These are phyloP conservation scores for Steromphala cineraria DNA, from an alignment of 2,888 invertebrate species.

Conservation along the genomic window DNA sequence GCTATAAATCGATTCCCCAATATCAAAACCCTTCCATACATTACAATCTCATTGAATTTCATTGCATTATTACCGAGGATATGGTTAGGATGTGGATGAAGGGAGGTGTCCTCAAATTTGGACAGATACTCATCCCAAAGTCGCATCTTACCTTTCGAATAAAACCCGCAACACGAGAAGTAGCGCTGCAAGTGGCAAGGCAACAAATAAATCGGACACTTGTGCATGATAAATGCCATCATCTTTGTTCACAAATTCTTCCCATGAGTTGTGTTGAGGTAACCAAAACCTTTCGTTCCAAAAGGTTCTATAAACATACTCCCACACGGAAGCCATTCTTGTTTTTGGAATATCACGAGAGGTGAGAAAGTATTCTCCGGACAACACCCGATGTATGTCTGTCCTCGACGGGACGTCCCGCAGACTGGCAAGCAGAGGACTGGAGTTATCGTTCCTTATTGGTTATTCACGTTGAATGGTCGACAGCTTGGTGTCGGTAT, in stretches of 20 bases:
- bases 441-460: not conserved
- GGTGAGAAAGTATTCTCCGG: not conserved
- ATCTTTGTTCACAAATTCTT: conserved; percentile 85
- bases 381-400: not conserved
- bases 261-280: conserved; percentile 93
- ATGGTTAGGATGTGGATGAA: too few species aligned
- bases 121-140: not conserved
- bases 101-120: too few species aligned
- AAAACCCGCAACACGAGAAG: conserved; percentile 85
- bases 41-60: too few species aligned
- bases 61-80: too few species aligned
- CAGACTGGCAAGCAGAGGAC: not conserved
- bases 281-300: conserved; percentile 94
- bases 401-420: not conserved
- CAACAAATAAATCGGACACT: conserved; percentile 76
- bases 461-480: too few species aligned
- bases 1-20: too few species aligned
- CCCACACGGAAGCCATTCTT: conserved; percentile 21
- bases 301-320: conserved; percentile 42
- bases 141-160: conserved; percentile 87
- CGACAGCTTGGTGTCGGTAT: not conserved
- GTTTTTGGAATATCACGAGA: not conserved
- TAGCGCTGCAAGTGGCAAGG: conserved; percentile 81
- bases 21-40: too few species aligned
- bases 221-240: conserved; percentile 68